A percentile compares a stretch with the other conserved stretches of the same genome.
These are phyloP conservation scores for Spilogale gracilis DNA, from an alignment of 2,113 vertebrate species.

Conservation along the genomic window DNA sequence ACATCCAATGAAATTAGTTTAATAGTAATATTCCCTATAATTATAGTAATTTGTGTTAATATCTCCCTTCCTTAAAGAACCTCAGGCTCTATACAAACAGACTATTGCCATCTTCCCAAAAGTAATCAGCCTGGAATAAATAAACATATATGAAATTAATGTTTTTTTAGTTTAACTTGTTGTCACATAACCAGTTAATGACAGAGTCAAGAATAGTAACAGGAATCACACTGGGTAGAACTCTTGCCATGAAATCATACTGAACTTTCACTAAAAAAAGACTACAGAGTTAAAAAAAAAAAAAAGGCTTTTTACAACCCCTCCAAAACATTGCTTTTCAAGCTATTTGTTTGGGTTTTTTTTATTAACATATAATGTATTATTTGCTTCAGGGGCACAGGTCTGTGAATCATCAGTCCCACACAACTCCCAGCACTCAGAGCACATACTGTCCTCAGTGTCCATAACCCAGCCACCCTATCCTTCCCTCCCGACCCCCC, in stretches of 20 bases:
- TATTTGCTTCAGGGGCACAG: too few relatives aligned
- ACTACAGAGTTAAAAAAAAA: background rate
- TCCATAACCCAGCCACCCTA: too few relatives aligned
- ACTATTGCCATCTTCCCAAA: background rate
- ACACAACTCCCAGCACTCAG: too few relatives aligned
- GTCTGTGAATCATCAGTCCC: too few relatives aligned
- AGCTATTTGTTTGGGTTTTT: background rate
- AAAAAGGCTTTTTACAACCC: background rate
- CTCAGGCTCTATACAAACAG: background rate
- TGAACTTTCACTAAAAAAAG: background rate
- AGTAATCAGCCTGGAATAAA: background rate
- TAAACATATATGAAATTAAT: slow-evolving; percentile 27
- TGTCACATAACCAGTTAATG: background rate
- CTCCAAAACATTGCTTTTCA: background rate
- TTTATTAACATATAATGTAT: too few relatives aligned
- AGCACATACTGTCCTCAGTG: too few relatives aligned
- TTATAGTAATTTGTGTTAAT: background rate
- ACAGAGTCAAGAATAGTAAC: background rate
- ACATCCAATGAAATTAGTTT: background rate
- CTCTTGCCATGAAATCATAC: background rate
- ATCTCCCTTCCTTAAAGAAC: slow-evolving; percentile 13
- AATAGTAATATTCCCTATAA: background rate
- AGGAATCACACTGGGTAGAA: background rate
- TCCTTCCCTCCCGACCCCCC: too few relatives aligned
- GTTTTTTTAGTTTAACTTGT: background rate